phyloP scores from a whole-genome alignment of 2,888 invertebrate species.

The Timema cristinae region DNA sequence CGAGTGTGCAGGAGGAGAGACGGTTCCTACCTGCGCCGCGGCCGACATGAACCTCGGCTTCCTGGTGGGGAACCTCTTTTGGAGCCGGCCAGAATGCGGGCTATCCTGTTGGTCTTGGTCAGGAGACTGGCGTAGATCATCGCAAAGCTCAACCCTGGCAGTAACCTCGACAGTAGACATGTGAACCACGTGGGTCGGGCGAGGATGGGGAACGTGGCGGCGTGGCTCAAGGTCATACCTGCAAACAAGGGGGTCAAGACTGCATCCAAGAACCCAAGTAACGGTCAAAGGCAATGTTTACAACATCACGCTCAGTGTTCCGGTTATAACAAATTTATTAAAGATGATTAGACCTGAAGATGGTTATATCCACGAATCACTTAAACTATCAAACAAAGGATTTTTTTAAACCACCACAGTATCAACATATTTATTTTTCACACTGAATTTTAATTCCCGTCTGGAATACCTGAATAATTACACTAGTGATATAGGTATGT shows the following conservation, averaged over 20 bases:
- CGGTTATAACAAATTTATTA: no score
- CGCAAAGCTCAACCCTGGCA: conserved; percentile 64
- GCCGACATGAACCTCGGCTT: conserved; percentile 63
- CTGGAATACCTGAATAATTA: no score
- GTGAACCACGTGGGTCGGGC: conserved; percentile 55
- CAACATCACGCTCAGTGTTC: no score
- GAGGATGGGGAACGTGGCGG: conserved; percentile 61
- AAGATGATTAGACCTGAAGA: no score
- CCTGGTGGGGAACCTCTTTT: conserved; percentile 67
- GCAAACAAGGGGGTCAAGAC: conserved; percentile 32
- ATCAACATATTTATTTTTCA: no score
- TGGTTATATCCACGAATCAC: no score
- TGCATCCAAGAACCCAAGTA: neutral
- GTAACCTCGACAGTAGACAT: conserved; percentile 56
- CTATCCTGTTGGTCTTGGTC: conserved; percentile 74
- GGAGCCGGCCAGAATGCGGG: conserved; percentile 66
- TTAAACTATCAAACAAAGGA: no score
- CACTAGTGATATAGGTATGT: no score
- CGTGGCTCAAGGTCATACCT: conserved; percentile 53
- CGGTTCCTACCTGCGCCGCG: conserved; percentile 48
- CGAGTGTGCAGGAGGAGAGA: neutral
- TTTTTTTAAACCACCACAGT: no score
- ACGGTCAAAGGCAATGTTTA: no score
- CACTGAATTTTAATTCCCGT: no score
- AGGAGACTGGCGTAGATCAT: conserved; percentile 70